Base-by-base conservation (phyloP, 2,113 vertebrate genomes). In the Poecilia latipinna region DNA sequence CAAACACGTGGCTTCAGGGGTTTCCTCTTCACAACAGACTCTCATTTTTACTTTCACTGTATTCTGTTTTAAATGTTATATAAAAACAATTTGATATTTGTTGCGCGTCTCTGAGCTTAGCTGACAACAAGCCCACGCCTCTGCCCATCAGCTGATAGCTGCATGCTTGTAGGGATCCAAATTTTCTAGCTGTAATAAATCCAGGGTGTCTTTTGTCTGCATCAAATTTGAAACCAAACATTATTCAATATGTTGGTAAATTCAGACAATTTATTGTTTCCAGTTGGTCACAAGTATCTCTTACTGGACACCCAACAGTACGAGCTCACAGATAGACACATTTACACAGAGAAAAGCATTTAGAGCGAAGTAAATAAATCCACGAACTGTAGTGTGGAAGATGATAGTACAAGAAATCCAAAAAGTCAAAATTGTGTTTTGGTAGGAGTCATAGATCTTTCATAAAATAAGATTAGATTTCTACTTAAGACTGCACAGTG, bases 61-160 rank as follows among this genome's bases (percentile, higher is more conserved):
- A n/a, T 76, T 70, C 70, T 62, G 8, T 39, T 73, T 3, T 26
- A 3, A 8, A 6, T 57, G 70, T 51, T 22, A 80, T 29, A n/a
- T 85, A 77, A 80, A 67, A 70, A 24, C 28, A 79, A 83, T 29
- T 51, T 72, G 70, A 86, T 87, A 84, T 72, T 39, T 82, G 35
- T 74, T 84, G 71, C 11, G 3, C 42, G 24, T 73, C 68, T 61
- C 31, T 39, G 37, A 54, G 19, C 24, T 22, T 19, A 51, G 29
- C 15, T 19, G 31, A 33, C 26, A 31, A 68, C 31, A 48, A 17
- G 13, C 24, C 4, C 12, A 39, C 10, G 13, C 79, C 31, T 29
- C 32, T 24, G 7, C 26, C 15, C 3, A 6, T 32, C 2, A 61
- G 31, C 37, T 17, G 54, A 35, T 26, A 17, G 39, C 33, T 61